Base-by-base conservation (phyloP, 2,888 invertebrate species). In the Standfussiana lucernea region DNA sequence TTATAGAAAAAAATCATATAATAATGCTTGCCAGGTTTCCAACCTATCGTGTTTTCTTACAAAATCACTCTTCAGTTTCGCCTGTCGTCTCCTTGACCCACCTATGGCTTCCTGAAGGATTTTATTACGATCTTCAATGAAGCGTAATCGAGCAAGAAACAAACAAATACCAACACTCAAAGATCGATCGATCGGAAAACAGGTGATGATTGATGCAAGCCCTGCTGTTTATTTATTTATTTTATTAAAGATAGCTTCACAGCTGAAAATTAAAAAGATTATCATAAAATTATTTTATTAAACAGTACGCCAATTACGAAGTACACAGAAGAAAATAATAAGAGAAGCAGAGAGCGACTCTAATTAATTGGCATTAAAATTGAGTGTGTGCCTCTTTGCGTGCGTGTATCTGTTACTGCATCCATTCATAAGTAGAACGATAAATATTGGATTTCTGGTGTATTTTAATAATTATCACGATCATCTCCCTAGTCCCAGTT, bases 41-140 rank as follows among this genome's bases (percentile, higher is more conserved):
- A 32, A 71, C 4, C 32, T 11, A 42, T 35, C 42, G 13, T 67
- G n/a, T 71, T 35, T 45, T 2, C 68, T 35, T 42, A 42, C 32
- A 42, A 18, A 37, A 42, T n/a, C 3, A 13, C 35, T 70, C 18
- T 24, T 18, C 18, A 50, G 8, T 32, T 11, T 10, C 15, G 37
- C 2, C 24, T 72, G 4, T 40, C 24, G 3, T 24, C 40, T 47
- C 47, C 28, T 72, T 72, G 50, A 72, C 32, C 28, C 40, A 18
- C 32, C 53, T 73, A 53, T 4, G 53, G 18, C 53, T 40, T 72
- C 50, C 50, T 40, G 50, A 21, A 72, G 13, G 13, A 6, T 32
- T 72, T 53, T 24, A 73, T 73, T 40, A 45, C 18, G 21, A 53
- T 53, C 18, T 40, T 32, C 8, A 72, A 8, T 73, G 72, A 73